Evolutionary conservation across 2,113 vertebrate genomes (phyloP).

Genomic region (Cyphomyrus plagiostoma): DNA sequence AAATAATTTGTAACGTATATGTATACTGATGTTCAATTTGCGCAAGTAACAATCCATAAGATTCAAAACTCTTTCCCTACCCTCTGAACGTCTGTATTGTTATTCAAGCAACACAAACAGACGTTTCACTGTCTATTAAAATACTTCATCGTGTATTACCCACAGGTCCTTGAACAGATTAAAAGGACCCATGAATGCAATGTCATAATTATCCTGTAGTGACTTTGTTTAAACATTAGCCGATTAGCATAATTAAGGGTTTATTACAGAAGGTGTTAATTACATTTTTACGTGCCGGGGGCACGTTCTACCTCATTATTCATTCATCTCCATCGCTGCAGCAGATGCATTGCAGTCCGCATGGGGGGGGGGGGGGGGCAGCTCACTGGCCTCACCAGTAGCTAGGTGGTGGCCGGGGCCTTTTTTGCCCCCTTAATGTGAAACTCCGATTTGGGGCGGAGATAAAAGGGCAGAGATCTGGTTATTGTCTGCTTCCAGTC

Average conservation of each 20-base stretch:
- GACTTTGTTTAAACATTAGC: slow-evolving; percentile 27
- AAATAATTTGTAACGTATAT: neutral
- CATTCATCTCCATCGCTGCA: neutral
- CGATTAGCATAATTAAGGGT: slow-evolving; percentile 28
- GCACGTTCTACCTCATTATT: slow-evolving; percentile 10
- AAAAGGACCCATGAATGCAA: slow-evolving; percentile 17
- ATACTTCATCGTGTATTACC: neutral
- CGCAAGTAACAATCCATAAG: neutral
- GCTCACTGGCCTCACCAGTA: neutral
- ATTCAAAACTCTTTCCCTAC: neutral
- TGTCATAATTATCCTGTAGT: slow-evolving; percentile 23
- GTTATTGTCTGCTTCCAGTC: neutral
- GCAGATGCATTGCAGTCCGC: slow-evolving; percentile 6
- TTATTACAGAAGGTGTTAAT: slow-evolving; percentile 22
- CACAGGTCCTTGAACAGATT: slow-evolving; percentile 13
- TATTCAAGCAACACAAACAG: neutral
- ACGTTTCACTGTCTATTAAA: slow-evolving; percentile 2
- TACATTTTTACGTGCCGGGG: slow-evolving; percentile 18
- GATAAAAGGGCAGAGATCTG: neutral
- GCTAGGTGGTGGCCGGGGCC: neutral
- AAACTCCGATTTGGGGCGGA: neutral
- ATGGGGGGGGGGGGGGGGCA: neutral
- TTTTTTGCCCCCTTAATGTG: neutral
- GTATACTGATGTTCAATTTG: neutral
- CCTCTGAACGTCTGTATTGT: neutral